A percentile compares a stretch with the other conserved stretches of the same genome.
Conservation (phyloP, 2,888 invertebrate genomes). For the Allacma fusca region DNA sequence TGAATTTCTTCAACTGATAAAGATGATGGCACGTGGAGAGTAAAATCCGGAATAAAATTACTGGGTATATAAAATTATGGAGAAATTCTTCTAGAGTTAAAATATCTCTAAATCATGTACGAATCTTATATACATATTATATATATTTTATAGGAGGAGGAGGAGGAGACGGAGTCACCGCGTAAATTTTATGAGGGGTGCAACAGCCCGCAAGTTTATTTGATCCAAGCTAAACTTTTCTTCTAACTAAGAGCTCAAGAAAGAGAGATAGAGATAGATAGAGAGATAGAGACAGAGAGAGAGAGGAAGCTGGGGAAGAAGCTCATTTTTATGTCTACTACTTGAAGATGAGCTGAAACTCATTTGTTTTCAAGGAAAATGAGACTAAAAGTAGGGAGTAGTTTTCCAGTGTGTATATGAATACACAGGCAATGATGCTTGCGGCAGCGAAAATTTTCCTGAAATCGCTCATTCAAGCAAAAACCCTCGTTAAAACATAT, state of each 20-base stretch:
- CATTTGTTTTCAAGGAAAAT: conserved; percentile 29
- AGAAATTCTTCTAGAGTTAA: too few species aligned
- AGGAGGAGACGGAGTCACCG: conserved; percentile 18
- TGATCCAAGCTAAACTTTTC: conserved; percentile 27
- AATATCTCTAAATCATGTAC: neutral
- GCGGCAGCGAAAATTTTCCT: neutral
- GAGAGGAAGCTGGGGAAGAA: neutral
- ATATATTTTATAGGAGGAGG: neutral
- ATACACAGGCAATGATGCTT: neutral
- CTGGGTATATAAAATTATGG: too few species aligned
- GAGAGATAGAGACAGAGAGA: too few species aligned
- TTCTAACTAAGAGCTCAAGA: neutral
- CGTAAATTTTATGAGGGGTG: conserved; percentile 39
- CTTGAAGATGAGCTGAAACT: conserved; percentile 33
- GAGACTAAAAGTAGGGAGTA: neutral
- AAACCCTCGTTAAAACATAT: neutral
- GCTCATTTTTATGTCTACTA: conserved; percentile 29
- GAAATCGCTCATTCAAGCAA: conserved; percentile 2
- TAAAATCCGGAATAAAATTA: too few species aligned
- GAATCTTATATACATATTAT: neutral
- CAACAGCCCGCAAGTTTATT: conserved; percentile 35
- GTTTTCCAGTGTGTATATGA: neutral
- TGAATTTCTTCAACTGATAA: too few species aligned
- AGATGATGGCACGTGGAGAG: too few species aligned
- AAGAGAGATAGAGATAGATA: too few species aligned